Evolutionary conservation across 2,888 invertebrate genomes (phyloP).

Genomic region (Eupithecia dodoneata): DNA sequence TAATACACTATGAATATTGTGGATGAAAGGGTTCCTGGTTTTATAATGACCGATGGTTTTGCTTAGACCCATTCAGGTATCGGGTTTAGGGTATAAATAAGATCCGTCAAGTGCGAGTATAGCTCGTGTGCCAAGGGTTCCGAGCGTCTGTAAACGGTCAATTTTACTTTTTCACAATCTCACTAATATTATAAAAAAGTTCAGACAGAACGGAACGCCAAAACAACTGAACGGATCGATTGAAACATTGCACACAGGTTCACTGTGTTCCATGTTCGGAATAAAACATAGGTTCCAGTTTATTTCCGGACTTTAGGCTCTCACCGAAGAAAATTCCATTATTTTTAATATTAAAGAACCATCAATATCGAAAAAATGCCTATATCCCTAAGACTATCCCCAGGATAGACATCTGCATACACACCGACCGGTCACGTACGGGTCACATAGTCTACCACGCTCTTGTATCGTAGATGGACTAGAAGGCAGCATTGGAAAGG

Average conservation of each 20-base stretch:
- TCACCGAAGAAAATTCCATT: neutral
- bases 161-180: too few species aligned
- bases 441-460: slow-evolving; percentile 34
- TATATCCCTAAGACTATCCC: slow-evolving; percentile 21
- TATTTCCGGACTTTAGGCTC: neutral
- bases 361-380: slow-evolving; percentile 24
- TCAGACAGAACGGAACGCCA: too few species aligned
- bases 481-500: slow-evolving; percentile 47
- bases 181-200: too few species aligned
- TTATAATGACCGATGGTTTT: neutral
- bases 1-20: slow-evolving; percentile 77
- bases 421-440: slow-evolving; percentile 77
- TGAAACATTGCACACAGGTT: too few species aligned
- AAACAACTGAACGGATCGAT: too few species aligned
- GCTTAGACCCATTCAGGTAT: neutral
- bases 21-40: slow-evolving; percentile 37
- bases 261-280: too few species aligned
- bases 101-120: too few species aligned
- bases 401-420: slow-evolving; percentile 73
- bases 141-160: too few species aligned
- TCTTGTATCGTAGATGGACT: slow-evolving; percentile 45
- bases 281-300: too few species aligned
- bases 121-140: too few species aligned
- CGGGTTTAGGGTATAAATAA: neutral
- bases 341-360: slow-evolving; percentile 27